Evolutionary conservation across 2,888 invertebrate species (phyloP).

Genomic region (Anarsia innoxiella): DNA sequence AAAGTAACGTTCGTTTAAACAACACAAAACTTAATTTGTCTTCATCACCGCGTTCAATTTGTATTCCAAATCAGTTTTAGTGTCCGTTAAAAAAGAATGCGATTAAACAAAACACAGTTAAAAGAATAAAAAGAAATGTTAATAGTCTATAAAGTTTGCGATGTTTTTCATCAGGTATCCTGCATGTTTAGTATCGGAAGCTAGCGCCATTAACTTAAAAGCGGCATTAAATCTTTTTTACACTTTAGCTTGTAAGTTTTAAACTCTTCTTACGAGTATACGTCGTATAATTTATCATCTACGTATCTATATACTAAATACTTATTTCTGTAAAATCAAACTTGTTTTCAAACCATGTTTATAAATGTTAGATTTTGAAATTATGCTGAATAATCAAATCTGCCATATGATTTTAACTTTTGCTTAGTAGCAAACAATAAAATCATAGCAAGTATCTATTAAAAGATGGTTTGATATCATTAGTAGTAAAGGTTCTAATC

Average conservation of each 20-base stretch:
- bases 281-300: too few species aligned
- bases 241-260: constrained; percentile 29
- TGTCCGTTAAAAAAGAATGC: not conserved
- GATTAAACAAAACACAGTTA: constrained; percentile 7
- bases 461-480: too few species aligned
- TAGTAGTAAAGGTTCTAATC: too few species aligned
- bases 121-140: constrained; percentile 9
- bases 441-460: too few species aligned
- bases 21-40: not conserved
- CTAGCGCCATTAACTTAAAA: constrained; percentile 37
- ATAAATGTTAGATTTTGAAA: too few species aligned
- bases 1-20: too few species aligned
- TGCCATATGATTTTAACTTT: too few species aligned
- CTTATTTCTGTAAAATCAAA: too few species aligned
- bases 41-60: not conserved
- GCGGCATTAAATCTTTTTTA: constrained; percentile 44
- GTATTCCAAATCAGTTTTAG: constrained; percentile 3
- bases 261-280: constrained; percentile 14
- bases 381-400: too few species aligned
- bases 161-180: constrained; percentile 24
- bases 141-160: constrained; percentile 16
- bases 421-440: too few species aligned
- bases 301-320: too few species aligned
- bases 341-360: too few species aligned
- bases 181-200: constrained; percentile 37